phyloP scores from a whole-genome alignment of 2,797 vertebrate species.

The Pterois miles region DNA sequence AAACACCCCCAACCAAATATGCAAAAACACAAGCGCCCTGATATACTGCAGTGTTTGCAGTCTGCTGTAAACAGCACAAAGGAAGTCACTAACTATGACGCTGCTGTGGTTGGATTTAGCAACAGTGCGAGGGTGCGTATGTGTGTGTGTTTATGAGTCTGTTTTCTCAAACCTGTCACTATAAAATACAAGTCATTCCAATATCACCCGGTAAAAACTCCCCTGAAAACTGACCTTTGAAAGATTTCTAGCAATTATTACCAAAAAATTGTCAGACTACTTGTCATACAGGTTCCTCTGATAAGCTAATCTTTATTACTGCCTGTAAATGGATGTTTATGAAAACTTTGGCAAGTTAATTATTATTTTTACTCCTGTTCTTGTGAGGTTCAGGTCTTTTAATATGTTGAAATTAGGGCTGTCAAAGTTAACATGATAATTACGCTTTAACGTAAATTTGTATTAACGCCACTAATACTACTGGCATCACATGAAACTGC shows the following conservation, averaged over 20 bases:
- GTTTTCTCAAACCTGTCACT: slow-evolving; percentile 5
- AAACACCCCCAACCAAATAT: not conserved
- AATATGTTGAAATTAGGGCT: not conserved
- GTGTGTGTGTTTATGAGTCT: not conserved
- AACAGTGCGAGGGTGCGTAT: not conserved
- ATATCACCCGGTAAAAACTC: slow-evolving; percentile 24
- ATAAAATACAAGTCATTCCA: slow-evolving; percentile 30
- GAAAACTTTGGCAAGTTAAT: not conserved
- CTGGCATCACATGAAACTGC: too few relatives aligned
- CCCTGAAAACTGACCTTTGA: slow-evolving; percentile 52
- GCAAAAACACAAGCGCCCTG: not conserved
- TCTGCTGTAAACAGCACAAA: slow-evolving; percentile 33
- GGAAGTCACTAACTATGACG: slow-evolving; percentile 41
- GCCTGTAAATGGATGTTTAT: not conserved
- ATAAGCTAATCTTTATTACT: slow-evolving; percentile 20
- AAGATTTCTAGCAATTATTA: slow-evolving; percentile 1
- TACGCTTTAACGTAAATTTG: too few relatives aligned
- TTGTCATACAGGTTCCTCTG: slow-evolving; percentile 7
- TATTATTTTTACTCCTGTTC: not conserved
- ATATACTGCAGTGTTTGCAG: not conserved
- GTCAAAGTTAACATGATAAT: too few relatives aligned
- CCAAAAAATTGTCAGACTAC: slow-evolving; percentile 6
- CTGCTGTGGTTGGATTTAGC: slow-evolving; percentile 36
- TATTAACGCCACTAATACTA: too few relatives aligned
- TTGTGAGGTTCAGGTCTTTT: not conserved